Evolutionary conservation across 2,797 vertebrate species (phyloP).

Genomic region (Mormyrus proboscirostris): DNA sequence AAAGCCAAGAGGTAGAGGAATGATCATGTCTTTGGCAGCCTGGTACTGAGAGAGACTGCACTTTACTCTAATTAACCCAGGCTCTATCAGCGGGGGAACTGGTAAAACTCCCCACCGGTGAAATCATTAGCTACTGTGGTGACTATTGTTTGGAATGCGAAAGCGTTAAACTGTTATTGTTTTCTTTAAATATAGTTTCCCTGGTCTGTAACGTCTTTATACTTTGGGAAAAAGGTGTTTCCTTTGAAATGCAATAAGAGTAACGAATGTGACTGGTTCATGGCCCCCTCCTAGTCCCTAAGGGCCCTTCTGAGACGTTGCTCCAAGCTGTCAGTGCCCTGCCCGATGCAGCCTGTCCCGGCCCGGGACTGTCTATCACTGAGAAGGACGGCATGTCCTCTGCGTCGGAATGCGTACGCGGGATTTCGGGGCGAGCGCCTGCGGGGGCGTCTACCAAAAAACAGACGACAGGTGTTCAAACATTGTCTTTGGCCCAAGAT

Average conservation of each 20-base stretch:
- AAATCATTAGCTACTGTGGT: not conserved
- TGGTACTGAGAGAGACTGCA: not conserved
- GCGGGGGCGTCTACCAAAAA: not conserved
- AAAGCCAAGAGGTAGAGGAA: not conserved
- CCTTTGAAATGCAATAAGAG: not conserved
- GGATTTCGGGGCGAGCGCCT: not conserved
- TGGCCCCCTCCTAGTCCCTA: not conserved
- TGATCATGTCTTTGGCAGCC: not conserved
- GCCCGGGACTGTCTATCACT: not conserved
- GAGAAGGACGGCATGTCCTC: slow-evolving; percentile 10
- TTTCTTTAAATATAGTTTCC: not conserved
- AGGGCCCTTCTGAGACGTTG: not conserved
- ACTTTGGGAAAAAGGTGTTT: not conserved
- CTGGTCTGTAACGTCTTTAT: not conserved
- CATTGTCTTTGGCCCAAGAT: slow-evolving; percentile 47
- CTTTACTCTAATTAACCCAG: slow-evolving; percentile 10
- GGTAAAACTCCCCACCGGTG: not conserved
- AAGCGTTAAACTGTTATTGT: not conserved
- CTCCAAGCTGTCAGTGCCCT: not conserved
- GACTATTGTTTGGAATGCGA: not conserved
- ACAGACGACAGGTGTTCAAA: slow-evolving; percentile 48
- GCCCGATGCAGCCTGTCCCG: not conserved
- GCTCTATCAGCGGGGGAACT: not conserved
- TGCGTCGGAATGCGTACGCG: not conserved
- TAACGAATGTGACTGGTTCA: not conserved